Percentiles rank a stretch among this genome's conserved stretches.
Evolutionary conservation across 2,113 vertebrate species (phyloP).

Genomic region (Centropristis striata): DNA sequence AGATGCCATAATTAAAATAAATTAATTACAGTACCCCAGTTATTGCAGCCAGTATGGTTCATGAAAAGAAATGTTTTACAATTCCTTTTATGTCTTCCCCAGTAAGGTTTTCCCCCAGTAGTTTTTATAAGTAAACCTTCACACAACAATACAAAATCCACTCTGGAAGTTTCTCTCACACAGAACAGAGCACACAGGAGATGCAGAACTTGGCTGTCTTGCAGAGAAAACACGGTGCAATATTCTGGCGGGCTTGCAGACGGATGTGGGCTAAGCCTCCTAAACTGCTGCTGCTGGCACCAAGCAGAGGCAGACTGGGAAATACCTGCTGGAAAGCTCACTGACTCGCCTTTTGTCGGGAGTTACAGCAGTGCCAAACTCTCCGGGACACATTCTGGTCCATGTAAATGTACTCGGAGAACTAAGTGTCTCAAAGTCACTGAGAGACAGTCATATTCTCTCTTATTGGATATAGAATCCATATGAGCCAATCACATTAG

Average conservation of each 20-base stretch:
- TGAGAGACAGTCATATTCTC: slow-evolving; percentile 30
- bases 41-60: slow-evolving; percentile 18
- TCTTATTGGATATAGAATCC: slow-evolving; percentile 53
- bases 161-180: slow-evolving; percentile 14
- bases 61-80: slow-evolving; percentile 29
- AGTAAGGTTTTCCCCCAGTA: slow-evolving; percentile 12
- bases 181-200: slow-evolving; percentile 22
- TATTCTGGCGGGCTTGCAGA: slow-evolving; percentile 45
- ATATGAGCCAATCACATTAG: slow-evolving; percentile 67
- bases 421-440: slow-evolving; percentile 28
- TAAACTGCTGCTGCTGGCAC: slow-evolving; percentile 62
- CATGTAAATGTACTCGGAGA: not conserved
- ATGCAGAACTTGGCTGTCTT: slow-evolving; percentile 49
- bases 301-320: slow-evolving; percentile 43
- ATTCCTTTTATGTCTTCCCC: slow-evolving; percentile 40
- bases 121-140: slow-evolving; percentile 46
- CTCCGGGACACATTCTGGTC: slow-evolving; percentile 13
- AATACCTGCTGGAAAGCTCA: slow-evolving; percentile 62
- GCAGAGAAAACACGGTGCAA: slow-evolving; percentile 34
- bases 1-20: slow-evolving; percentile 26
- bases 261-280: slow-evolving; percentile 58
- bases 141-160: slow-evolving; percentile 47
- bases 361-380: not conserved
- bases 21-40: slow-evolving; percentile 23
- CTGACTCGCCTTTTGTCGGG: slow-evolving; percentile 40